These are phyloP conservation scores for Chelonus formosanus DNA, from an alignment of 2,888 invertebrate species.

Conservation along the genomic window DNA sequence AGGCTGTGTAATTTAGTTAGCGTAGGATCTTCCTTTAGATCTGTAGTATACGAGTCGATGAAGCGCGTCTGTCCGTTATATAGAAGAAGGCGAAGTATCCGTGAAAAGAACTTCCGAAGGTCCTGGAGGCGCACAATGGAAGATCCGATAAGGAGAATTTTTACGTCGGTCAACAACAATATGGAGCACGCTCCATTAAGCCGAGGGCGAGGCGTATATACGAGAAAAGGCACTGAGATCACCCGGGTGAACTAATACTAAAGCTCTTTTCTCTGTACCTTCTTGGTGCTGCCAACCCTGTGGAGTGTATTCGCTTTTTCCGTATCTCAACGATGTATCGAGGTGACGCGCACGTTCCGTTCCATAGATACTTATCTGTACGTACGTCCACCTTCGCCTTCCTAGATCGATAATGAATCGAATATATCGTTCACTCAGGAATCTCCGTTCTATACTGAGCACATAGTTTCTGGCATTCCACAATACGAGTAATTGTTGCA, in stretches of 20 bases:
- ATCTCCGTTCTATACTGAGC: not conserved
- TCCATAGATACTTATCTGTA: conserved; percentile 35
- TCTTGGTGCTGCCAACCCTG: not conserved
- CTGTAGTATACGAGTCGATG: conserved; percentile 36
- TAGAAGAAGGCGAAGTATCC: conserved; percentile 12
- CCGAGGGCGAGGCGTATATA: conserved; percentile 10
- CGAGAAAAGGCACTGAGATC: conserved; percentile 13
- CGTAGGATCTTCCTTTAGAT: too few relatives aligned
- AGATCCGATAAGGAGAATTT: conserved; percentile 46
- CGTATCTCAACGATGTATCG: conserved; percentile 38
- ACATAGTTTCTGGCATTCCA: too few relatives aligned
- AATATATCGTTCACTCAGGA: conserved; percentile 13
- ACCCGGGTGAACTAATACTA: conserved; percentile 1
- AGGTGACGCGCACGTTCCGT: conserved; percentile 38
- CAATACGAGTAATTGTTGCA: not conserved
- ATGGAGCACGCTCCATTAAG: conserved; percentile 37
- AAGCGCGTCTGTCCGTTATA: conserved; percentile 42
- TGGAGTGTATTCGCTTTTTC: conserved; percentile 17
- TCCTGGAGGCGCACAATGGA: conserved; percentile 39
- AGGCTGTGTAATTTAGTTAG: too few relatives aligned
- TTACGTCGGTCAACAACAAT: conserved; percentile 37
- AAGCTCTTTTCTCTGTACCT: conserved; percentile 15
- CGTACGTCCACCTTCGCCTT: conserved; percentile 23
- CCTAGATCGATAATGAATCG: conserved; percentile 31
- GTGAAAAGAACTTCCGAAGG: conserved; percentile 22